Percentiles rank a stretch among this genome's conserved stretches.
These are phyloP conservation scores for Picus viridis DNA, from an alignment of 2,797 vertebrate genomes.

Conservation along the genomic window DNA sequence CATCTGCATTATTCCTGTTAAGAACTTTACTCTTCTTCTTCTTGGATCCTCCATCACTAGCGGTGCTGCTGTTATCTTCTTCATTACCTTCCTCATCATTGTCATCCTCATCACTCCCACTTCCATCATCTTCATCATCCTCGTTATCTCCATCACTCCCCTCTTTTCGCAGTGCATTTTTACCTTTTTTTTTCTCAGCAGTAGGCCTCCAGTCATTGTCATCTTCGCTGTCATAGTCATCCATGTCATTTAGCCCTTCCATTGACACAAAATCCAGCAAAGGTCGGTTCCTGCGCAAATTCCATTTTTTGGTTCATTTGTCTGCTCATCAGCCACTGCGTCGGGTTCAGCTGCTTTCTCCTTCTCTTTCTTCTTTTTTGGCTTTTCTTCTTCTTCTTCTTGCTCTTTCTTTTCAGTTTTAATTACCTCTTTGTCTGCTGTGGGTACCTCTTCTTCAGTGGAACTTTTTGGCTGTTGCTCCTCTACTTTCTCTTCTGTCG, in stretches of 20 bases:
- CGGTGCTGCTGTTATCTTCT: constrained; percentile 87
- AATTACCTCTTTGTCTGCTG: constrained; percentile 84
- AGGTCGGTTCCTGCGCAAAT: constrained; percentile 93
- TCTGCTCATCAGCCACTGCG: constrained; percentile 80
- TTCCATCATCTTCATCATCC: constrained; percentile 85
- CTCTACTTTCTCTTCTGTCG: constrained; percentile 74
- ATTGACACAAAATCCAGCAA: constrained; percentile 95
- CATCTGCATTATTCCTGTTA: constrained; percentile 88
- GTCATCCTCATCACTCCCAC: constrained; percentile 83
- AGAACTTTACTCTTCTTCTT: constrained; percentile 88
- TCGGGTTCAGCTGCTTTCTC: constrained; percentile 78
- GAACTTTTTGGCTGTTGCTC: constrained; percentile 81
- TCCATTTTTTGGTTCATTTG: constrained; percentile 96
- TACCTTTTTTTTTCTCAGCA: constrained; percentile 87
- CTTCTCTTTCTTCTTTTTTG: constrained; percentile 83
- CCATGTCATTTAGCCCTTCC: constrained; percentile 97
- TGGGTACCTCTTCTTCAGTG: constrained; percentile 74
- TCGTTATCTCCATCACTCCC: constrained; percentile 87
- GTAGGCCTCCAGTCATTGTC: constrained; percentile 98
- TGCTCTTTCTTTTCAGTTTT: constrained; percentile 86
- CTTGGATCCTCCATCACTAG: constrained; percentile 88
- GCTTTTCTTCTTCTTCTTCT: constrained; percentile 78
- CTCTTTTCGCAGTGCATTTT: constrained; percentile 81
- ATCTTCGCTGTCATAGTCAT: constrained; percentile 98
- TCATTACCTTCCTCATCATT: constrained; percentile 81